Evolutionary conservation across 2,113 vertebrate genomes (phyloP).

Genomic region (Hippocampus mohnikei): DNA sequence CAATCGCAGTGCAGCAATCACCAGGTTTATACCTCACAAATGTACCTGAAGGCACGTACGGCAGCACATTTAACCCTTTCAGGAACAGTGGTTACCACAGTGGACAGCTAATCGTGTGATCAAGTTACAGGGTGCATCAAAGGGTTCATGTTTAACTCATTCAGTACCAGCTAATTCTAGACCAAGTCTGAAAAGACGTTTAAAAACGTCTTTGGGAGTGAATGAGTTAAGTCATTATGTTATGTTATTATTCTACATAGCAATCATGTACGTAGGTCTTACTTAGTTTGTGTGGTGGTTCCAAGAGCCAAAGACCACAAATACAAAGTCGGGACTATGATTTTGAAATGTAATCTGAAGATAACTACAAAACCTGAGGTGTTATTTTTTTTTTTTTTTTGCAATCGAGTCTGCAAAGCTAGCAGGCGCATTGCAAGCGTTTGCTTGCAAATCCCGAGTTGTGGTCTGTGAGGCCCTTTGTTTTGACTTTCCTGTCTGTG

Average conservation of each 20-base stretch:
- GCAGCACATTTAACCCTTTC: no score
- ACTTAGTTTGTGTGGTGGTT: background rate
- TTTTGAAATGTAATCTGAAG: background rate
- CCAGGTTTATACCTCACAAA: background rate
- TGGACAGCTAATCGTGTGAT: no score
- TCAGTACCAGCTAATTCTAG: no score
- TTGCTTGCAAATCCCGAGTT: constrained; percentile 37
- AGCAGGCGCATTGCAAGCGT: constrained; percentile 35
- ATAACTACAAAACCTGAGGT: background rate
- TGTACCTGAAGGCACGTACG: no score
- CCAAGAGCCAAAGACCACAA: background rate
- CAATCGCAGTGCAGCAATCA: background rate
- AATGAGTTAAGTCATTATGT: no score
- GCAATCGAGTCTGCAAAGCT: constrained; percentile 40
- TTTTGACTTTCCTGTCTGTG: constrained; percentile 37
- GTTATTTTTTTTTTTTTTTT: no score
- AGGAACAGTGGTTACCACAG: no score
- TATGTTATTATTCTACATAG: background rate
- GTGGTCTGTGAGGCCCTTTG: constrained; percentile 37
- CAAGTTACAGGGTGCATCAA: no score
- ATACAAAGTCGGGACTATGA: background rate
- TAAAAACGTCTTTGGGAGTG: no score
- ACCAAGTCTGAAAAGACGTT: no score
- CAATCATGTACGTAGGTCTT: background rate
- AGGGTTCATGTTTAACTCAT: no score